Percentiles rank a stretch among this genome's conserved stretches.
Conservation (phyloP, 1,140 invertebrate species). For the Sarcophaga bullata region DNA sequence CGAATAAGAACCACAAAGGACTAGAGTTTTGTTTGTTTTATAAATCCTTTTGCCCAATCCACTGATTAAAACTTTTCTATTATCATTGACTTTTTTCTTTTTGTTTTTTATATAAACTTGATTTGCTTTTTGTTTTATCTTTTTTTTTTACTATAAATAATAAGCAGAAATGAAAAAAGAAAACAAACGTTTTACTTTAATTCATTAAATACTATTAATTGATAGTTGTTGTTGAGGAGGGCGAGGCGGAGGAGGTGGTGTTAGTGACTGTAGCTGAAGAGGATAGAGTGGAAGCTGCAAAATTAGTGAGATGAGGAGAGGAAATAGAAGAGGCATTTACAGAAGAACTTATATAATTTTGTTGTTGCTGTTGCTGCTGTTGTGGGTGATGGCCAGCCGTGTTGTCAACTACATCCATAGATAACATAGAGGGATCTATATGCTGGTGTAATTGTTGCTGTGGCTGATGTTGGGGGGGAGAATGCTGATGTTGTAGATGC, state of each 20-base stretch:
- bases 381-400: background rate
- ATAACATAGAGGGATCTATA: conserved; percentile 18
- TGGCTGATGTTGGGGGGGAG: conserved; percentile 30
- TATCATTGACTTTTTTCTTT: background rate
- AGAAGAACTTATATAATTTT: conserved; percentile 26
- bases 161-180: background rate
- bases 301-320: conserved; percentile 42
- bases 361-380: conserved; percentile 29
- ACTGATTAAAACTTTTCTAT: background rate
- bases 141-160: conserved; percentile 36
- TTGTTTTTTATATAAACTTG: conserved; percentile 27
- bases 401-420: conserved; percentile 34
- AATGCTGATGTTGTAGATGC: conserved; percentile 21
- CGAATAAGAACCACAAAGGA: background rate
- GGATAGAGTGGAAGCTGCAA: background rate
- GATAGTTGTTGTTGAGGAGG: conserved; percentile 48
- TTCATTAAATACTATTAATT: conserved; percentile 58
- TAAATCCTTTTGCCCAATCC: conserved; percentile 21
- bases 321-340: conserved; percentile 20
- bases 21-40: conserved; percentile 25
- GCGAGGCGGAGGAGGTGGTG: conserved; percentile 31
- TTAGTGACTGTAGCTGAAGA: background rate
- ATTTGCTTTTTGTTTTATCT: background rate
- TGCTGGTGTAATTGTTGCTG: conserved; percentile 33
- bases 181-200: background rate